phyloP scores from a whole-genome alignment of 2,113 vertebrate species.

The Xiphophorus couchianus region DNA sequence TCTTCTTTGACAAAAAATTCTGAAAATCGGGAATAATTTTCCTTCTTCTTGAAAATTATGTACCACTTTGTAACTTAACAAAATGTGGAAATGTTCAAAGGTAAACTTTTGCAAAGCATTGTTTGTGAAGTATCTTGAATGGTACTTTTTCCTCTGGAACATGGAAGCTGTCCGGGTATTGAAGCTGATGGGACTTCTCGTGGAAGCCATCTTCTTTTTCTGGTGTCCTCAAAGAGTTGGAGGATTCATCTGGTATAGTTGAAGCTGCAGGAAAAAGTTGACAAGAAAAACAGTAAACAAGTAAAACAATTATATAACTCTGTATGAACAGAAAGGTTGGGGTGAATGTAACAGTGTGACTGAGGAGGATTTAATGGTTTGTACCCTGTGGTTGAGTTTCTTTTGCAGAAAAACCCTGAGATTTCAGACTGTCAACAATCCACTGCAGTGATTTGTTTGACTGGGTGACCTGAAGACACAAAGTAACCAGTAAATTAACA shows the following conservation, averaged over 20 bases:
- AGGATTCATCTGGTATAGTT: constrained; percentile 41
- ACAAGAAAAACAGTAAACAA: neutral
- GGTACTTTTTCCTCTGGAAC: constrained; percentile 95
- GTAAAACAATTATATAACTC: neutral
- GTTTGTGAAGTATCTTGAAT: constrained; percentile 85
- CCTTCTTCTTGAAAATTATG: neutral
- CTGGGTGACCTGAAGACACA: constrained; percentile 79
- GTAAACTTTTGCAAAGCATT: neutral
- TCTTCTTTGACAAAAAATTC: too few relatives aligned
- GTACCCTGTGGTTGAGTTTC: constrained; percentile 74
- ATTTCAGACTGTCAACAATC: constrained; percentile 85
- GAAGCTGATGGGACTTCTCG: constrained; percentile 81
- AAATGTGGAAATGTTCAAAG: neutral
- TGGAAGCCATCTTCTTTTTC: constrained; percentile 68
- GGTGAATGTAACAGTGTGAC: neutral
- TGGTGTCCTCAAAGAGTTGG: constrained; percentile 7
- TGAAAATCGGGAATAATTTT: neutral
- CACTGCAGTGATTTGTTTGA: constrained; percentile 83
- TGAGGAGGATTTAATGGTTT: constrained; percentile 41
- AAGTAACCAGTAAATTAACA: constrained; percentile 21
- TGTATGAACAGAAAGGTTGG: neutral
- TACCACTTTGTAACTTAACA: neutral
- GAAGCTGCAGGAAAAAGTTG: constrained; percentile 20
- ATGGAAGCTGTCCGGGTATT: constrained; percentile 87
- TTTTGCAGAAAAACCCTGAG: constrained; percentile 69